These are phyloP conservation scores for Venturia canescens DNA, from an alignment of 1,140 invertebrate species.

Conservation along the genomic window DNA sequence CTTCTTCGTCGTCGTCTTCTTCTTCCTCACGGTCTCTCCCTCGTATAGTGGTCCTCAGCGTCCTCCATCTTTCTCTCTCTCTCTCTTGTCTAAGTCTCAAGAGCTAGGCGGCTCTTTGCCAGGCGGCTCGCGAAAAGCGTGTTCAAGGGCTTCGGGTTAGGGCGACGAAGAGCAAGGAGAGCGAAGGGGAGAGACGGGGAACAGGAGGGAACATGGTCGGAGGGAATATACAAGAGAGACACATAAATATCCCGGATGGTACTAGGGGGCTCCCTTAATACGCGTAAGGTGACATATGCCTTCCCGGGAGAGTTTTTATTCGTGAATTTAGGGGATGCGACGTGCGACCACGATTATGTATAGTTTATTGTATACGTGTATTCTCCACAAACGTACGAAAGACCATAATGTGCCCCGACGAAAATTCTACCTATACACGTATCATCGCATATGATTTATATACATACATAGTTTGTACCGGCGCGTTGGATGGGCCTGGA, in stretches of 20 bases:
- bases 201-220: neutral
- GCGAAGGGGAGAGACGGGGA: neutral
- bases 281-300: conserved; percentile 53
- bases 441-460: no score
- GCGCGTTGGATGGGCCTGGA: no score
- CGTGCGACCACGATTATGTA: conserved; percentile 12
- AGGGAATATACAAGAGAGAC: conserved; percentile 29
- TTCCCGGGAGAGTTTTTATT: conserved; percentile 43
- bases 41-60: neutral
- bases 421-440: neutral
- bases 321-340: conserved; percentile 41
- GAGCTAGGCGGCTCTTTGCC: conserved; percentile 28
- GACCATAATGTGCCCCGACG: neutral
- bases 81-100: conserved; percentile 35
- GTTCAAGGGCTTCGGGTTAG: conserved; percentile 30
- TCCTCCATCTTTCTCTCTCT: neutral
- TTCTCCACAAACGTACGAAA: neutral
- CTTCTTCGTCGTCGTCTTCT: neutral
- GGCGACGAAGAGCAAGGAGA: neutral
- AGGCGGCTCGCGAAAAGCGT: neutral
- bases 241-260: conserved; percentile 35
- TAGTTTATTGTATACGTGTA: neutral
- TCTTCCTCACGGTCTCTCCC: neutral
- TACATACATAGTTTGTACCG: no score
- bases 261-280: conserved; percentile 44